These are phyloP conservation scores for Poeciliopsis turneri DNA, from an alignment of 2,797 vertebrate species.

Conservation along the genomic window DNA sequence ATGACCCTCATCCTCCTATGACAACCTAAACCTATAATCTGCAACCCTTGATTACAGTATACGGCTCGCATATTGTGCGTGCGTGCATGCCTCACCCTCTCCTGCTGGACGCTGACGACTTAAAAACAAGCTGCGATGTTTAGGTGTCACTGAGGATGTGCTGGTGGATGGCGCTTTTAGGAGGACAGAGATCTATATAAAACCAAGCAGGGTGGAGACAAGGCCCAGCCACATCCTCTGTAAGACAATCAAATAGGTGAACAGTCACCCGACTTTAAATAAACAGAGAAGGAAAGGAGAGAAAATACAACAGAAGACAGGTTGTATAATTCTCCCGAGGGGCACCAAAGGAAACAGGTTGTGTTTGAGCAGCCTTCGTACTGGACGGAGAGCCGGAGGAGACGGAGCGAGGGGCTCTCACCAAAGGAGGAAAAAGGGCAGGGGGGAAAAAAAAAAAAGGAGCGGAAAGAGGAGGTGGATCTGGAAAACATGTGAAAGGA, in stretches of 20 bases:
- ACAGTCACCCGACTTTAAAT: constrained; percentile 69
- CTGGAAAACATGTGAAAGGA: constrained; percentile 31
- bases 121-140: constrained; percentile 45
- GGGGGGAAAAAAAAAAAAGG: not conserved
- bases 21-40: constrained; percentile 62
- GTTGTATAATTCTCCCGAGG: constrained; percentile 65
- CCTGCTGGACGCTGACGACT: constrained; percentile 39
- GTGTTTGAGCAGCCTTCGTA: constrained; percentile 72
- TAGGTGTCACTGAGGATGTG: constrained; percentile 18
- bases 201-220: constrained; percentile 51
- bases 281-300: constrained; percentile 59
- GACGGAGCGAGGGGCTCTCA: constrained; percentile 38
- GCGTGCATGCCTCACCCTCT: constrained; percentile 15
- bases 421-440: constrained; percentile 21
- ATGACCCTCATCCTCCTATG: constrained; percentile 46
- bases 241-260: constrained; percentile 69
- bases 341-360: constrained; percentile 79
- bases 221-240: constrained; percentile 71
- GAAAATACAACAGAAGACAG: constrained; percentile 61
- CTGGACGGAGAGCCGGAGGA: constrained; percentile 47
- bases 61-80: constrained; percentile 40
- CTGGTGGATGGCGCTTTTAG: constrained; percentile 45
- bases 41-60: constrained; percentile 60
- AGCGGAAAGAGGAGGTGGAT: constrained; percentile 30
- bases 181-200: constrained; percentile 64